Base-by-base conservation (phyloP, 2,113 vertebrate species). In the Nymphicus hollandicus region DNA sequence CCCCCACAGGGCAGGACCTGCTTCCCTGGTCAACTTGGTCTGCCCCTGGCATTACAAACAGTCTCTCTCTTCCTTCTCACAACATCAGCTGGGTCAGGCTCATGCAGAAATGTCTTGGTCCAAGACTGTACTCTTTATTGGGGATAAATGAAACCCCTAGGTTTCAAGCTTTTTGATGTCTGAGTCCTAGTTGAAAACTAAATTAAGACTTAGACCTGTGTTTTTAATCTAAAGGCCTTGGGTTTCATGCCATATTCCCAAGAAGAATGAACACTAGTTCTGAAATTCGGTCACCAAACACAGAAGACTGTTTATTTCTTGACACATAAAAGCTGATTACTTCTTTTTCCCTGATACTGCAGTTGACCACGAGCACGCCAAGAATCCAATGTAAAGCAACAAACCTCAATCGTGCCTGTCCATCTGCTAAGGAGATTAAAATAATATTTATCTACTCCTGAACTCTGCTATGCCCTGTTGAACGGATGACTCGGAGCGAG, bases 361-460 rank as follows among this genome's bases (percentile, higher is more conserved):
- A 28, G 68, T 18, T 88, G 74, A 49, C 37, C 10, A 27, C 4
- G 31, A 85, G 65, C 47, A 27, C 4, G 7, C 44, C 49, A 73
- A 78, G 73, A 7, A 20, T n/a, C 23, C 49, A 28, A 33, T 1
- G 7, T 17, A 55, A 72, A 81, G 64, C 25, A 24, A 24, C 8
- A 55, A 81, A 69, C 24, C 14, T 49, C 60, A 86, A 68, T 24
- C 56, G 13, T 4, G 68, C 53, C 41, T 77, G 20, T 47, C 39
- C 3, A 2, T 33, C 18, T 68, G 49, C 41, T 66, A 60, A 73
- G 88, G 77, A 87, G 37, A 63, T 46, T 65, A 35, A 87, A 91
- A 78, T 76, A 58, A 88, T 81, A 74, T 86, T 93, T 95, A 52
- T 82, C 78, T 82, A 39, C 22, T 23, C 17, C 61, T 91, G 80